Conservation (phyloP, 2,888 invertebrate genomes). For the Teleiodes luculella region DNA sequence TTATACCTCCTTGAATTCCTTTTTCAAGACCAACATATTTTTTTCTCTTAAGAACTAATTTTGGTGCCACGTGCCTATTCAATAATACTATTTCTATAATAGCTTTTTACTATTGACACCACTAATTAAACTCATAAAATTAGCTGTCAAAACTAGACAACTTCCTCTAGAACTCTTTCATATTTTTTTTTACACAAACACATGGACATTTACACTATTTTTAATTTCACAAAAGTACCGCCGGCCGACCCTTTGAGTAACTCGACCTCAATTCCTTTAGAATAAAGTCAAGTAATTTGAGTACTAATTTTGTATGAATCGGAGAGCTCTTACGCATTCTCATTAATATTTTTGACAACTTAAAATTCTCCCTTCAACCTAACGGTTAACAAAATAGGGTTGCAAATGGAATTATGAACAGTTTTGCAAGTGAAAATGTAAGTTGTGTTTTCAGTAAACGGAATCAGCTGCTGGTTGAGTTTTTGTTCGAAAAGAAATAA, state of each 20-base stretch:
- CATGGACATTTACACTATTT: conserved; percentile 56
- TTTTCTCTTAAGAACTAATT: not conserved
- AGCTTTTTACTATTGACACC: conserved; percentile 38
- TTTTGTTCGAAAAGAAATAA: conserved; percentile 61
- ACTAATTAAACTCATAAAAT: conserved; percentile 47
- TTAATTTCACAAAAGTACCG: conserved; percentile 49
- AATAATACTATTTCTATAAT: not conserved
- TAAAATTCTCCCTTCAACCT: not conserved
- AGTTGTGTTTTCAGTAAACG: conserved; percentile 31
- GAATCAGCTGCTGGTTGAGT: conserved; percentile 63
- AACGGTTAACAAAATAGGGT: conserved; percentile 10
- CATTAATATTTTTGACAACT: not conserved
- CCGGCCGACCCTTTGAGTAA: conserved; percentile 48
- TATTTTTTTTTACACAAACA: conserved; percentile 29
- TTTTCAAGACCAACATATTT: no score
- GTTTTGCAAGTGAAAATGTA: conserved; percentile 13
- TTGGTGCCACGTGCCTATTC: not conserved
- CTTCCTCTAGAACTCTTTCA: conserved; percentile 29
- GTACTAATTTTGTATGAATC: conserved; percentile 52
- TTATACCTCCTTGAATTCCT: no score
- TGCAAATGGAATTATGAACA: conserved; percentile 6
- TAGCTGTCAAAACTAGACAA: conserved; percentile 40
- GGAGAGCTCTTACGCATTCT: conserved; percentile 17
- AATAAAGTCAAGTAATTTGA: conserved; percentile 67
- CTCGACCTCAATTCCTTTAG: conserved; percentile 45